Evolutionary conservation across 2,797 vertebrate species (phyloP), one percentile per base, ranked within the genome.

Genomic region (Megaceryle alcyon): DNA sequence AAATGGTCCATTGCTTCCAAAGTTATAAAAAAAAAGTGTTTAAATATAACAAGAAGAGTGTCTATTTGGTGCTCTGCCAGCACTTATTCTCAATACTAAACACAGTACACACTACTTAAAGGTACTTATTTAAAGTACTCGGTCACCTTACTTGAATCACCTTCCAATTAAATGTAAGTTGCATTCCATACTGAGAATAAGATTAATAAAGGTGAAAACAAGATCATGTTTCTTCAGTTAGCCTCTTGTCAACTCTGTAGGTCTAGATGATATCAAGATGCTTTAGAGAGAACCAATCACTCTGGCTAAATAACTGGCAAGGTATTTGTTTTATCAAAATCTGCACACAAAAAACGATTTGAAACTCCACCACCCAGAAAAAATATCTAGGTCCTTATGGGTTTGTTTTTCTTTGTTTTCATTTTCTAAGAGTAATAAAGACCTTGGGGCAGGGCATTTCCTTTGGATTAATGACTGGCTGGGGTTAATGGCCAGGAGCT

Each of bases 401-500:
- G 48, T 92, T 95, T 94, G 87, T 91, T 94, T 96, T 90, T n/a
- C 63, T 84, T 82, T 0, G 5, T 96, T 93, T 95, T 96, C 56
- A 71, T 95, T 97, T 94, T 92, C 92, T 91, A 95, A 95, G 79
- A 97, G 92, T 93, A 96, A 93, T 88, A 92, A 97, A 80, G 90
- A 88, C 59, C 73, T 88, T 37, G 76, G 91, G 75, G 89, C 90
- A 96, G 78, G 90, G 92, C 82, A 94, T 94, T 97, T 97, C 95
- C 97, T 97, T 96, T 86, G 90, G 90, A 95, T 96, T 98, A 97
- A 97, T 89, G 90, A 90, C 95, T 81, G 88, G 88, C 93, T 97
- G 96, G 92, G 95, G 94, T 97, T 97, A 98, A 98, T 91, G 96
- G 93, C 95, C 96, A 93, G 94, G 69, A 92, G 95, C 87, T 85